A percentile compares a stretch with the other conserved stretches of the same genome.
Evolutionary conservation across 2,113 vertebrate genomes (phyloP).

Genomic region (Oreochromis niloticus): DNA sequence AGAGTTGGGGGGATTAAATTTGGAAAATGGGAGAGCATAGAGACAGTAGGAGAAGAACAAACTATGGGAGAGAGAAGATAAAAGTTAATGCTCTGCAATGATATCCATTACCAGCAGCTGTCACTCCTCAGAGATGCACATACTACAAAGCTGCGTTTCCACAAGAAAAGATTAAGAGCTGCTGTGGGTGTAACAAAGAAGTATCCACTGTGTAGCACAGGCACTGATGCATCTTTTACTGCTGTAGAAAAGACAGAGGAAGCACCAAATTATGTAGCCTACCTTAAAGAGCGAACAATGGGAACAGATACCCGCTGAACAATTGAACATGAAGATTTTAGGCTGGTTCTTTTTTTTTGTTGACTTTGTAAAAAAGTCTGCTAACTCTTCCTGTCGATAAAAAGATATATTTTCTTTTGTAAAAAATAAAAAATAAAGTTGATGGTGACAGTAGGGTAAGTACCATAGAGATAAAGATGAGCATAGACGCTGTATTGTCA

Average conservation of each 20-base stretch:
- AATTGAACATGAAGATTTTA: background rate
- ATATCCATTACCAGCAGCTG: background rate
- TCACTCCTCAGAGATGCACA: background rate
- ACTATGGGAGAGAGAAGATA: background rate
- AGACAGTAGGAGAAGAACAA: background rate
- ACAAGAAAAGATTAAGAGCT: background rate
- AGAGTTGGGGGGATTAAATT: background rate
- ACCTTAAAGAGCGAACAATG: background rate
- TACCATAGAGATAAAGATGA: background rate
- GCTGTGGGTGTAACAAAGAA: background rate
- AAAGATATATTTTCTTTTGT: background rate
- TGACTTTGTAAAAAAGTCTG: background rate
- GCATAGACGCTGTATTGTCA: background rate
- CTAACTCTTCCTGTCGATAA: background rate
- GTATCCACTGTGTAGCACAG: background rate
- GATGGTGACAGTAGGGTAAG: background rate
- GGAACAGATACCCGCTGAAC: background rate
- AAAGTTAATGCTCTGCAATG: background rate
- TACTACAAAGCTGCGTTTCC: background rate
- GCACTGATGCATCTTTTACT: background rate
- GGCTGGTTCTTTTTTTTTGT: accelerated
- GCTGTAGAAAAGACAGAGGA: background rate
- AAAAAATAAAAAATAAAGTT: background rate
- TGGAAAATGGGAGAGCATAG: background rate
- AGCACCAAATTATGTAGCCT: background rate